phyloP scores from a whole-genome alignment of 2,888 invertebrate species.

The Mythimna lalbum region DNA sequence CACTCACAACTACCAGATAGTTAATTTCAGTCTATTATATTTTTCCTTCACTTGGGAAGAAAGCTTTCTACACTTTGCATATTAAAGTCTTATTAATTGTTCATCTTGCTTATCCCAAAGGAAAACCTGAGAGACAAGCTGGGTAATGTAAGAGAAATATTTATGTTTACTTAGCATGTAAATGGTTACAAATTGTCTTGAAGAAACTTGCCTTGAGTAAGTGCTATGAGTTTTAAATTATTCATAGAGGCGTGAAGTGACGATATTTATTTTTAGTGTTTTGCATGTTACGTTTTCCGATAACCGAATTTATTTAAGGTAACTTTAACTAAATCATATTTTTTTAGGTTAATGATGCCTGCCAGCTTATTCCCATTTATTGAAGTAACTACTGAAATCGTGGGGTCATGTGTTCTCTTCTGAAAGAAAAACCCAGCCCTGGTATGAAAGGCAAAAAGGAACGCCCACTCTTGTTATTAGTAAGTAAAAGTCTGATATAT shows the following conservation, averaged over 20 bases:
- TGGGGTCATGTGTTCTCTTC: too few relatives aligned
- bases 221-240: background rate
- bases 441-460: too few relatives aligned
- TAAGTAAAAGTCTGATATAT: too few relatives aligned
- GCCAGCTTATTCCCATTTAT: too few relatives aligned
- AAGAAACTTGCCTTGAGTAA: background rate
- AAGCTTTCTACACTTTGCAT: conserved; percentile 14
- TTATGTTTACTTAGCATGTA: conserved; percentile 18
- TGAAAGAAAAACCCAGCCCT: too few relatives aligned
- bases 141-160: conserved; percentile 21
- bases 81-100: conserved; percentile 22
- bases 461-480: too few relatives aligned
- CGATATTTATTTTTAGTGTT: too few relatives aligned
- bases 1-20: background rate
- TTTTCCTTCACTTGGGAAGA: background rate
- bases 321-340: background rate
- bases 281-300: too few relatives aligned
- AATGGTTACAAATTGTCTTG: conserved; percentile 5
- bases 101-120: background rate
- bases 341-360: background rate
- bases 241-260: background rate
- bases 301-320: too few relatives aligned
- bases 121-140: conserved; percentile 6
- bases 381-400: too few relatives aligned
- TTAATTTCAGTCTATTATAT: too few relatives aligned